These are phyloP conservation scores for Notolepis coatsorum DNA, from an alignment of 2,797 vertebrate species.

Conservation along the genomic window DNA sequence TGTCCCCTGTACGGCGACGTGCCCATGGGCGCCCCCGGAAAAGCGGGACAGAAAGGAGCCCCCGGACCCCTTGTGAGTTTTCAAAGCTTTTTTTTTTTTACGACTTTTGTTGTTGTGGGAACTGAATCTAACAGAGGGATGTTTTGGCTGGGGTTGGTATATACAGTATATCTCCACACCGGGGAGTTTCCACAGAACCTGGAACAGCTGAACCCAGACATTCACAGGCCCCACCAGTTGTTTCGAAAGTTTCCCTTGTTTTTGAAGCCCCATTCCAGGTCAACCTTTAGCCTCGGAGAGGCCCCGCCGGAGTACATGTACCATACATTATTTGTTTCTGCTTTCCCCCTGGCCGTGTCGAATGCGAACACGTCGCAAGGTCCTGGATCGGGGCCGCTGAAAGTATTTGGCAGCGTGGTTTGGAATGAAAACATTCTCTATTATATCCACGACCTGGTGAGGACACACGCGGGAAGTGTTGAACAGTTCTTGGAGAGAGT, in stretches of 20 bases:
- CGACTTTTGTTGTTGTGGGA: conserved; percentile 10
- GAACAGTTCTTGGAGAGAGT: conserved; percentile 74
- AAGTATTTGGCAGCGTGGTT: conserved; percentile 78
- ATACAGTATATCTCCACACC: neutral
- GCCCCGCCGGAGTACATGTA: conserved; percentile 28
- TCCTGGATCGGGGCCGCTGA: conserved; percentile 58
- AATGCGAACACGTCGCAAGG: conserved; percentile 66
- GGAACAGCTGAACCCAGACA: neutral
- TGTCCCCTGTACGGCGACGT: conserved; percentile 84
- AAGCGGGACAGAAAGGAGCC: conserved; percentile 74
- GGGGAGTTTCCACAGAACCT: no score
- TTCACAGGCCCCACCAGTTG: neutral
- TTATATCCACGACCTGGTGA: conserved; percentile 83
- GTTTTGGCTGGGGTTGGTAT: no score
- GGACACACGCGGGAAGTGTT: conserved; percentile 78
- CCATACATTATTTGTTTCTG: conserved; percentile 59
- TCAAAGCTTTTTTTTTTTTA: conserved; percentile 11
- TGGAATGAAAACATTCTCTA: conserved; percentile 81
- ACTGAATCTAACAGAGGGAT: neutral
- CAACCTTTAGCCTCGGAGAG: conserved; percentile 39
- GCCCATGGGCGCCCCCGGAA: conserved; percentile 78
- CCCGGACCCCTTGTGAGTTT: conserved; percentile 78
- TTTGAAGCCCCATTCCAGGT: conserved; percentile 26
- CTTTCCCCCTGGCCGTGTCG: conserved; percentile 51
- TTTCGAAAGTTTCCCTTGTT: conserved; percentile 8